Base-by-base conservation (phyloP, 2,797 vertebrate genomes). In the Diglossa cyanea region DNA sequence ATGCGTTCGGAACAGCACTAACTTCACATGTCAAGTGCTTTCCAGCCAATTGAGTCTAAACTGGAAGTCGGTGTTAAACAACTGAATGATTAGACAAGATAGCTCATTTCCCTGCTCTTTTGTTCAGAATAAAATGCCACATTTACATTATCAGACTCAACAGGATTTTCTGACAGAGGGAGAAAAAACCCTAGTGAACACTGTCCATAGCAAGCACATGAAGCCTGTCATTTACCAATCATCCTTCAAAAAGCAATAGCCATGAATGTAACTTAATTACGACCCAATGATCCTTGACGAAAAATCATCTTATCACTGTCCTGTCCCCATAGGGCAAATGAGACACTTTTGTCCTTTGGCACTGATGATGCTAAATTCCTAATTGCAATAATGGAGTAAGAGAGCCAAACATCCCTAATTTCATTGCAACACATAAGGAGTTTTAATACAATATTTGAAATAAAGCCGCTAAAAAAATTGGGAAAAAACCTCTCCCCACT, bases 1-100 rank as follows among this genome's bases (percentile, higher is more conserved):
- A 98, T 97, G 97, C 98, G 98, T 98, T 98, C 98, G 35, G 98
- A 99, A 99, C 98, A 99, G 99, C 99, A 98, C 98, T 98, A 99
- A 99, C 99, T 99, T 99, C 99, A 99, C 99, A 99, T 99, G 99
- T 99, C 99, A 99, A 99, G 98, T 99, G 99, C 99, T 99, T 99
- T 99, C 99, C 99, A 99, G 98, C 99, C 99, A 99, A 99, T 99
- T 99, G 99, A 99, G 98, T 99, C 98, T 98, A 99, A 98, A 97
- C 98, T 98, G 98, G 97, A 98, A 99, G 98, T 98, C 98, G 98
- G 98, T 99, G 98, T 98, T 97, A 99, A 98, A 99, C 99, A 99
- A 99, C 99, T 99, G 98, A 99, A 99, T 99, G 99, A 99, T 99
- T 99, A 99, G 99, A 99, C 99, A 99, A 99, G 99, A 99, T 99